Conservation (phyloP, 2,888 invertebrate genomes). For the Plebejus anna region DNA sequence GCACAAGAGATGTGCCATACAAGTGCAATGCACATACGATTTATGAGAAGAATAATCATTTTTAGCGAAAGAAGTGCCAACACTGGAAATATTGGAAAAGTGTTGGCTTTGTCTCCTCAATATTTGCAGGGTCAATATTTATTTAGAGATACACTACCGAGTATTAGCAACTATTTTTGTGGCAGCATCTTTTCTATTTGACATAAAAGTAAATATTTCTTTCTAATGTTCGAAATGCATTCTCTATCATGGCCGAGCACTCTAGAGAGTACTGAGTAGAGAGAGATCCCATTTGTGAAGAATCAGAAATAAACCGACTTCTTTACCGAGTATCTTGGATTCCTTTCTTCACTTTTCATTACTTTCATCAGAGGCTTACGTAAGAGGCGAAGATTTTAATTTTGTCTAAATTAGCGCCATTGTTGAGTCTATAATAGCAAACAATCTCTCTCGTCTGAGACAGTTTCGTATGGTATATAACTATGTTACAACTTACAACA, state of each 20-base stretch:
- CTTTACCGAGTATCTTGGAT: too few relatives aligned
- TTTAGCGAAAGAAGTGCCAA: not conserved
- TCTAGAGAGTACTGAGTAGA: not conserved
- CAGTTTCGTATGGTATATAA: not conserved
- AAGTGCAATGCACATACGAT: not conserved
- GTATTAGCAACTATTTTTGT: too few relatives aligned
- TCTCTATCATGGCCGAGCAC: not conserved
- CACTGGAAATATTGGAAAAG: too few relatives aligned
- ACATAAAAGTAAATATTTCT: not conserved
- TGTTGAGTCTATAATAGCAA: constrained; percentile 15
- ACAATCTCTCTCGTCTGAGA: not conserved
- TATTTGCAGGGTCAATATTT: too few relatives aligned
- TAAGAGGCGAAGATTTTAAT: not conserved
- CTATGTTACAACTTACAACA: not conserved
- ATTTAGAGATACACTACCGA: too few relatives aligned
- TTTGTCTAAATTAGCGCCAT: not conserved
- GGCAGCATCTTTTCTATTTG: too few relatives aligned
- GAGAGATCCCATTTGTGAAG: not conserved
- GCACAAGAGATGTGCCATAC: not conserved
- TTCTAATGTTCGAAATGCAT: not conserved
- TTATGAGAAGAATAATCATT: not conserved
- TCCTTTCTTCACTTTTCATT: too few relatives aligned
- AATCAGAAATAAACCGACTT: not conserved
- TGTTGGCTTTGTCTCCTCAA: not conserved
- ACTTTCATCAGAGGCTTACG: too few relatives aligned